phyloP scores from a whole-genome alignment of 2,113 vertebrate genomes.

The Mirounga angustirostris region DNA sequence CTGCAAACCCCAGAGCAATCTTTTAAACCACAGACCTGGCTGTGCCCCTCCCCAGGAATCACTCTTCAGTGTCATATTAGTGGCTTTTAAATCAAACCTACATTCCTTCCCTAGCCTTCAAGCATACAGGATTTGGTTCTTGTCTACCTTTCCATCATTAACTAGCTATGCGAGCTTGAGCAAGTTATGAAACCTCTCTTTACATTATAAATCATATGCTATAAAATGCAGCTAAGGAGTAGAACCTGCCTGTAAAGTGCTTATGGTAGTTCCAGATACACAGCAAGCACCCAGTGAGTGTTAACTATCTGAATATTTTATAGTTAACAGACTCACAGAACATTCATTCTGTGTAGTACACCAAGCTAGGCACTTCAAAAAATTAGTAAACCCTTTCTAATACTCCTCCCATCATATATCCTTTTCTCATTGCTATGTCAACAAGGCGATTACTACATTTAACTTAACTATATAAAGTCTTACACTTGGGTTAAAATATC shows the following conservation, averaged over 20 bases:
- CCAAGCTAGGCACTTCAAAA: constrained; percentile 16
- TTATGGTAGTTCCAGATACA: background rate
- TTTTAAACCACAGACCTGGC: background rate
- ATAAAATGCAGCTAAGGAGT: constrained; percentile 43
- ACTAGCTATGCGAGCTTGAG: background rate
- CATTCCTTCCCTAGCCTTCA: background rate
- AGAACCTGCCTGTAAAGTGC: background rate
- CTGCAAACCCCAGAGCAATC: background rate
- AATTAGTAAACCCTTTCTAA: background rate
- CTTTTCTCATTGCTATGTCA: background rate
- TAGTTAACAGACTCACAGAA: background rate
- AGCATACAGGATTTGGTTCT: background rate
- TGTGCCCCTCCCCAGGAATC: background rate
- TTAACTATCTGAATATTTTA: constrained; percentile 41
- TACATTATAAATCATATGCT: constrained; percentile 20
- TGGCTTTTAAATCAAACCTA: background rate
- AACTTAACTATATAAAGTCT: background rate
- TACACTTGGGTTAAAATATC: background rate
- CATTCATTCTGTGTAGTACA: background rate
- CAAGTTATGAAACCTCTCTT: constrained; percentile 1
- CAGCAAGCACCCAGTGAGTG: background rate
- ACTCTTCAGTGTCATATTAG: background rate
- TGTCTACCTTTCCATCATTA: background rate
- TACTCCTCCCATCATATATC: background rate
- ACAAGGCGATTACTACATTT: background rate